phyloP scores from a whole-genome alignment of 2,797 vertebrate species.

The Acridotheres tristis region DNA sequence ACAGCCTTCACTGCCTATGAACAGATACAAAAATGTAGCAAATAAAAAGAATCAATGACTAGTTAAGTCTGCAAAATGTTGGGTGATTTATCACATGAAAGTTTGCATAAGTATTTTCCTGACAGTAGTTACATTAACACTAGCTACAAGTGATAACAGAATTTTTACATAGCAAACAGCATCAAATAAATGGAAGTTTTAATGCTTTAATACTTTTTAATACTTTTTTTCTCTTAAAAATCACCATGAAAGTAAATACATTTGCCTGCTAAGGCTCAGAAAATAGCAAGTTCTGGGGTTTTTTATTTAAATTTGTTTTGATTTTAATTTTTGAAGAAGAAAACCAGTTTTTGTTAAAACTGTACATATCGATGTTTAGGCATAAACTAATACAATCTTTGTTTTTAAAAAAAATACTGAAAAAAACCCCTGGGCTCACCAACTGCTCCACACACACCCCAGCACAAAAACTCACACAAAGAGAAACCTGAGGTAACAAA shows the following conservation, averaged over 20 bases:
- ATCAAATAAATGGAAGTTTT: background rate
- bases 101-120: background rate
- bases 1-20: background rate
- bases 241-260: background rate
- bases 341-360: background rate
- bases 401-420: background rate
- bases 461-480: background rate
- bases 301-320: background rate
- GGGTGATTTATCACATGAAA: background rate
- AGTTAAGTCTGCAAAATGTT: background rate
- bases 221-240: background rate
- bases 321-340: background rate
- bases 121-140: background rate
- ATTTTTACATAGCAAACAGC: rapidly evolving
- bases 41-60: background rate
- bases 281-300: rapidly evolving
- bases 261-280: background rate
- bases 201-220: background rate
- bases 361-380: background rate
- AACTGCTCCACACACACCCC: background rate
- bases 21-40: background rate
- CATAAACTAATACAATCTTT: background rate
- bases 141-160: background rate
- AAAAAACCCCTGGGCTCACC: background rate
- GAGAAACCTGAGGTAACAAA: background rate